Evolutionary conservation across 1,140 invertebrate species (phyloP).

Genomic region (Drosophila santomea): DNA sequence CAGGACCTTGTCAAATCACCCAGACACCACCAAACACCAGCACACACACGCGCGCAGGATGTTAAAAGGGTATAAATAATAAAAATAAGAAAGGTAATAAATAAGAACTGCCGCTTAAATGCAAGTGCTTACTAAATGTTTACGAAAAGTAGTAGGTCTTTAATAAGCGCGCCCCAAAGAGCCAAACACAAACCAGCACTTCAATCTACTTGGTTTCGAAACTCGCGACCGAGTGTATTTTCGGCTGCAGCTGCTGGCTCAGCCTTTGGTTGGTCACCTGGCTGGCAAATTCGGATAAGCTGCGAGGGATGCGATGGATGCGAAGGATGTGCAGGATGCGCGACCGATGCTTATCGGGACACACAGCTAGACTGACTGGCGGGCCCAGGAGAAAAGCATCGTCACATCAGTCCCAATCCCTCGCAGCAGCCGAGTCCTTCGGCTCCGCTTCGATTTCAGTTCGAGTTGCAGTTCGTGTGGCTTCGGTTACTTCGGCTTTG

Average conservation of each 20-base stretch:
- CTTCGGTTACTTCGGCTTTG: slow-evolving; percentile 63
- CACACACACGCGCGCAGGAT: slow-evolving; percentile 17
- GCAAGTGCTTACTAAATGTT: slow-evolving; percentile 10
- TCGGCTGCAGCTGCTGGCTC: slow-evolving; percentile 22
- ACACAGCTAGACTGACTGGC: slow-evolving; percentile 74
- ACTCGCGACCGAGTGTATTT: slow-evolving; percentile 24
- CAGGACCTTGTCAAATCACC: slow-evolving; percentile 46
- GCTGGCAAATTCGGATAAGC: slow-evolving; percentile 30
- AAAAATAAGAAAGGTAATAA: slow-evolving; percentile 39
- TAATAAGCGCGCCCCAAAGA: slow-evolving; percentile 9
- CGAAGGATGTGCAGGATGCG: slow-evolving; percentile 16
- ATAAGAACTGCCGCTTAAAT: slow-evolving; percentile 8
- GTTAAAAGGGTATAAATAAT: slow-evolving; percentile 36
- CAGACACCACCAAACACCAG: slow-evolving; percentile 29
- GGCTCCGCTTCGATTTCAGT: slow-evolving; percentile 53
- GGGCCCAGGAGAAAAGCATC: slow-evolving; percentile 15
- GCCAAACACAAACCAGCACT: slow-evolving; percentile 8
- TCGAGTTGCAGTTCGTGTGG: slow-evolving; percentile 56
- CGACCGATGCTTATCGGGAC: slow-evolving; percentile 46
- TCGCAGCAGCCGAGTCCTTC: slow-evolving; percentile 51
- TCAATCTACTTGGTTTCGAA: slow-evolving; percentile 51
- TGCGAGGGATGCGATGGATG: slow-evolving; percentile 1
- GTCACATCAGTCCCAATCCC: slow-evolving; percentile 8
- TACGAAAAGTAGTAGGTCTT: background rate
- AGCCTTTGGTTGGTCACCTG: slow-evolving; percentile 38